Base-by-base conservation (phyloP, 1,140 invertebrate species). In the Drosophila sechellia region DNA sequence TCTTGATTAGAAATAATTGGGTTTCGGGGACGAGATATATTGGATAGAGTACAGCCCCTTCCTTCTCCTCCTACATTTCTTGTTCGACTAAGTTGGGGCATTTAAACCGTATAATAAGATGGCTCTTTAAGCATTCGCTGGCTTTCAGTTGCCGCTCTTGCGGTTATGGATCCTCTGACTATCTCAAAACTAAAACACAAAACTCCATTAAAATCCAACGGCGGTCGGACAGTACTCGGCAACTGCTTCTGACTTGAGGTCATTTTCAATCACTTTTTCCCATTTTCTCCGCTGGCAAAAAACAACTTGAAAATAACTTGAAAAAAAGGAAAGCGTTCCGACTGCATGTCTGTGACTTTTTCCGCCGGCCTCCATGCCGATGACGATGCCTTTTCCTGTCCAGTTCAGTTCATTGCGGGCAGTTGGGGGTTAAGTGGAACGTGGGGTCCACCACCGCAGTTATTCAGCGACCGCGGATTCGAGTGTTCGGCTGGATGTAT, bases 211-310 rank as follows among this genome's bases (percentile, higher is more conserved):
- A 83, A 87, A 86, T 68, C 74, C 80, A 74, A 52, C 57, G 52
- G 52, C 65, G 60, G 64, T 39, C 35, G 40, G 68, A 60, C 58
- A 77, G 71, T 61, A 46, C 45, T 55, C 54, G 61, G 65, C 68
- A 90, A 79, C 79, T 80, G 84, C 79, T 77, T 71, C 69, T 89
- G 84, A 89, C 84, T 89, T 89, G 72, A 89, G 84, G 85, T 84
- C 84, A 90, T 89, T 89, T 89, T 89, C 84, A 89, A 89, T 89
- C 84, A 89, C 72, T 87, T 87, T 86, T 66, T 87, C 73, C 65
- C 83, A 86, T 86, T 86, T 79, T 83, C 61, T 79, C 59, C 37
- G 64, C 59, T 69, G 40, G 39, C 76, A 84, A 83, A 77, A 75
- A 77, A 57, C 39, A 72, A 64, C 71, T 69, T 59, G 79, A 83